Evolutionary conservation across 92 coral and sea anemone species (phyloP), one percentile per base, ranked within the genome.

Genomic region (Blastomussa wellsi): DNA sequence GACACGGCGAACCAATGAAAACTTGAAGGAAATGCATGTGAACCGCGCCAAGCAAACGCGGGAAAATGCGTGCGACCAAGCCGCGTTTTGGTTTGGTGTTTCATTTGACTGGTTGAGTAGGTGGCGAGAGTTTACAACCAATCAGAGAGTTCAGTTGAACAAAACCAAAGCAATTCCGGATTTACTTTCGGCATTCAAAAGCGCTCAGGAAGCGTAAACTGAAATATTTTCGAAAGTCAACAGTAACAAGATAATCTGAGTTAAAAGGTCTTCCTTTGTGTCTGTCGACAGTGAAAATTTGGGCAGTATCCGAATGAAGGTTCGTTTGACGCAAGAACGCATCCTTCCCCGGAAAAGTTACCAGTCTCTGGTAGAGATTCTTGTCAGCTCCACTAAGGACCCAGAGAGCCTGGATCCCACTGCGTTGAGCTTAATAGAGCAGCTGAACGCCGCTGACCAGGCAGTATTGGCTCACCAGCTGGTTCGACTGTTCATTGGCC

Each of bases 281-380:
- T 35, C 51, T 70, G 42, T 69, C 82, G 53, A 35, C 81, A 96
- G 99, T 28, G 93, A 90, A 84, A 92, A 90, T 62, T 90, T 96
- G 29, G 99, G 99, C 37, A 96, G 95, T 72, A 94, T 96, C 51
- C 89, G 99, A 38, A 69, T 96, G 64, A 94, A 94, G 31, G 90
- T 94, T 29, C 94, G 94, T 24, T 83, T 96, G 38, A 91, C 93
- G 48, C 95, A 94, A 70, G 99, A 96, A 76, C 88, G 88, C 71
- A 94, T 96, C 24, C 89, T 96, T 26, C 99, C 98, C 4, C 92
- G 90, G 74, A 79, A 88, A 53, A 81, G 72, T 60, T 96, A 96
- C 66, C 87, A 89, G 76, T 93, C 96, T 13, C 82, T 96, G 24
- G 78, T 91, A 28, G 91, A 93, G 74, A 83, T 92, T 60, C 85